These are phyloP conservation scores for Passerina amoena DNA, from an alignment of 2,113 vertebrate genomes.

Conservation along the genomic window DNA sequence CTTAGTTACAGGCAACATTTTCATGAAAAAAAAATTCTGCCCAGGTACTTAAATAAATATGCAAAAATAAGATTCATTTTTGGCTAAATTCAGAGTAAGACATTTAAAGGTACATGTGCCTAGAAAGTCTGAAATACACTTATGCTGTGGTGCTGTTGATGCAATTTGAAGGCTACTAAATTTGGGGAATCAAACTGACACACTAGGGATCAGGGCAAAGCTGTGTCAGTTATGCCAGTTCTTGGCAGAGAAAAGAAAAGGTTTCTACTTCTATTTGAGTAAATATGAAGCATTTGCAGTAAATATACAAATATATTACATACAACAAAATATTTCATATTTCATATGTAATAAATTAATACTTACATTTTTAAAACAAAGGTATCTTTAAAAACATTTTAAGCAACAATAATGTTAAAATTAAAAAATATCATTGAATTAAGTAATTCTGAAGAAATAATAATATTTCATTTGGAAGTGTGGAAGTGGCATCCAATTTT, in stretches of 20 bases:
- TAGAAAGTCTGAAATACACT: constrained; percentile 23
- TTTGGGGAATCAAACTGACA: neutral
- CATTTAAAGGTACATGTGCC: constrained; percentile 54
- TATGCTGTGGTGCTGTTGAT: neutral
- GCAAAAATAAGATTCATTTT: constrained; percentile 20
- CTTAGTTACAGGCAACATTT: neutral
- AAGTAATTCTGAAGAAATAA: neutral
- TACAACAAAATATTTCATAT: neutral
- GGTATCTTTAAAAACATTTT: neutral
- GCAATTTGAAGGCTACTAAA: neutral
- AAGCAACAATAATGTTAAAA: neutral
- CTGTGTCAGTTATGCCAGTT: neutral
- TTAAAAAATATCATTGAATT: neutral
- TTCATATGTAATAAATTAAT: neutral
- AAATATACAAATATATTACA: neutral
- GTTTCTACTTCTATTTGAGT: neutral
- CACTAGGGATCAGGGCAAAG: accelerated
- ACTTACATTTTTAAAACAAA: neutral
- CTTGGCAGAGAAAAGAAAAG: neutral
- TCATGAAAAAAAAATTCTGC: neutral
- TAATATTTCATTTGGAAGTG: neutral
- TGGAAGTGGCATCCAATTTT: neutral
- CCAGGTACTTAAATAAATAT: constrained; percentile 16
- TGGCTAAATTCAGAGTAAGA: constrained; percentile 49
- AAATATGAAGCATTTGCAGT: neutral